Conservation (phyloP, 2,797 vertebrate species). For the Mormyrops boulengeri region DNA sequence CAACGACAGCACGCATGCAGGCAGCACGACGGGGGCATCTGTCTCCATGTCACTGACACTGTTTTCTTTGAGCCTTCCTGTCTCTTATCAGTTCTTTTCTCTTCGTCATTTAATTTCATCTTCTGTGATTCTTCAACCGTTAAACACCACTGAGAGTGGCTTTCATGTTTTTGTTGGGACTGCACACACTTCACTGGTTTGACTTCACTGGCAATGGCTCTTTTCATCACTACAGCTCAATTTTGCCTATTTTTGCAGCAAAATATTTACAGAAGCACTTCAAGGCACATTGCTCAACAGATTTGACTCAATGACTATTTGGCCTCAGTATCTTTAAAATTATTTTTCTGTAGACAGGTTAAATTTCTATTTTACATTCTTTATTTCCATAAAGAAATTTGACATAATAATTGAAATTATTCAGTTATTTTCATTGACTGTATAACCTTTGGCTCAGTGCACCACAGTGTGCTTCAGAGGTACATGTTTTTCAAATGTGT, state of each 20-base stretch:
- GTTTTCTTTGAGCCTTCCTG: neutral
- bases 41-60: neutral
- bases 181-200: neutral
- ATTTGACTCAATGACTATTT: neutral
- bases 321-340: neutral
- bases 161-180: neutral
- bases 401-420: too few relatives aligned
- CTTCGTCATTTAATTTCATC: neutral
- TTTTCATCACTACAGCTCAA: neutral
- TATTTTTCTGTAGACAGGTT: neutral
- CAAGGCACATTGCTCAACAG: neutral
- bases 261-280: neutral
- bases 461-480: neutral
- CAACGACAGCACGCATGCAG: neutral
- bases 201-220: neutral
- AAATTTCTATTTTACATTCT: neutral
- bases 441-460: neutral
- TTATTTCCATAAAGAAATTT: neutral
- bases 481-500: neutral
- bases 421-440: neutral
- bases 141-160: neutral
- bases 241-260: neutral
- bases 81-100: neutral
- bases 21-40: neutral
- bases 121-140: neutral